Evolutionary conservation across 2,797 vertebrate species (phyloP).

Genomic region (Microchirus variegatus): DNA sequence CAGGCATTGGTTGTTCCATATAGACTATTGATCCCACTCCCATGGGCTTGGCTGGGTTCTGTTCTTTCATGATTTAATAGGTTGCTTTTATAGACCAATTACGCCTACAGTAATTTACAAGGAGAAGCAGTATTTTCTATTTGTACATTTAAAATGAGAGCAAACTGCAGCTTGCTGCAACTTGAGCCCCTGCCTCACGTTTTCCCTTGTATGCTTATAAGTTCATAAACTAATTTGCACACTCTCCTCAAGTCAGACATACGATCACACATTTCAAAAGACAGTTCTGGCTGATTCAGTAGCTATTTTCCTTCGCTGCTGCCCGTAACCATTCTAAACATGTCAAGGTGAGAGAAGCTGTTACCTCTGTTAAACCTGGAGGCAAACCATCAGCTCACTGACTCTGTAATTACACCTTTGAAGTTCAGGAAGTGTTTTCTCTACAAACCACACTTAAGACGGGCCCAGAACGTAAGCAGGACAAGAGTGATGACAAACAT

Average conservation of each 20-base stretch:
- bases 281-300: conserved; percentile 47
- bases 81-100: conserved; percentile 44
- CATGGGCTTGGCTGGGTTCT: conserved; percentile 34
- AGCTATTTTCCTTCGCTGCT: conserved; percentile 35
- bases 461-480: conserved; percentile 50
- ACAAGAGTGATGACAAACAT: conserved; percentile 67
- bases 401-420: conserved; percentile 78
- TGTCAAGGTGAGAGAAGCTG: conserved; percentile 69
- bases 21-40: conserved; percentile 44
- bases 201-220: conserved; percentile 1
- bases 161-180: conserved; percentile 23
- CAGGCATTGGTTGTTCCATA: conserved; percentile 6
- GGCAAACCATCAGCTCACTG: conserved; percentile 65
- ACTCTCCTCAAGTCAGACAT: conserved; percentile 2
- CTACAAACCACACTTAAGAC: conserved; percentile 52
- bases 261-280: conserved; percentile 39
- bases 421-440: conserved; percentile 71
- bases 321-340: conserved; percentile 69
- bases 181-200: conserved; percentile 8
- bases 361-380: conserved; percentile 68
- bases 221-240: background rate
- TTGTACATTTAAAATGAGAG: conserved; percentile 29
- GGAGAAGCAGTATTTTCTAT: conserved; percentile 9
- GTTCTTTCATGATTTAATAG: conserved; percentile 54
- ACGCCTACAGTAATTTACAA: conserved; percentile 19